phyloP scores from a whole-genome alignment of 2,797 vertebrate species.

The Denticeps clupeoides region DNA sequence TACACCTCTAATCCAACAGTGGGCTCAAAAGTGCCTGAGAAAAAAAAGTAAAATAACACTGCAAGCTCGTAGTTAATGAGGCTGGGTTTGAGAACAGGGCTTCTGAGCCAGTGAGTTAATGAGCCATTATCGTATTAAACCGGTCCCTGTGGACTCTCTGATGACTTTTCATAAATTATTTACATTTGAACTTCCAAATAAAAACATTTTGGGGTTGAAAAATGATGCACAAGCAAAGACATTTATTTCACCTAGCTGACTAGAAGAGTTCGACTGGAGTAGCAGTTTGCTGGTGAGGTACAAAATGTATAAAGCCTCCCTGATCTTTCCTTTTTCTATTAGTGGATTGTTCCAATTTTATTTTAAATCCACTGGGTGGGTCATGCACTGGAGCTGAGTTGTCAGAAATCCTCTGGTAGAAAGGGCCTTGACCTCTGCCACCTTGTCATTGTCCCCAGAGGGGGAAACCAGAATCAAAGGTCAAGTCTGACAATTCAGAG shows the following conservation, averaged over 20 bases:
- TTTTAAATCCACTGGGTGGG: not conserved
- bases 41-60: not conserved
- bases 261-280: not conserved
- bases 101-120: constrained; percentile 10
- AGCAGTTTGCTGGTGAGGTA: not conserved
- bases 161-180: constrained; percentile 18
- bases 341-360: no score
- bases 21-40: not conserved
- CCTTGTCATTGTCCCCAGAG: not conserved
- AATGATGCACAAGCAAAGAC: not conserved
- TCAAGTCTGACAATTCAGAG: constrained; percentile 3
- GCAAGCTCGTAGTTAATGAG: constrained; percentile 12
- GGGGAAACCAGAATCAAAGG: not conserved
- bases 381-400: not conserved
- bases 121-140: constrained; percentile 21
- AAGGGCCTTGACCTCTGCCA: constrained; percentile 4
- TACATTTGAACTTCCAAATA: constrained; percentile 19
- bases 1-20: constrained; percentile 16
- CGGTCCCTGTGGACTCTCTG: constrained; percentile 1
- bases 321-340: no score
- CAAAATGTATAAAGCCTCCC: no score
- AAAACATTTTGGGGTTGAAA: constrained; percentile 1
- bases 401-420: not conserved
- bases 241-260: not conserved
- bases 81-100: not conserved